Conservation (phyloP, 1,140 invertebrate species). For the Holcopasites calliopsidis region DNA sequence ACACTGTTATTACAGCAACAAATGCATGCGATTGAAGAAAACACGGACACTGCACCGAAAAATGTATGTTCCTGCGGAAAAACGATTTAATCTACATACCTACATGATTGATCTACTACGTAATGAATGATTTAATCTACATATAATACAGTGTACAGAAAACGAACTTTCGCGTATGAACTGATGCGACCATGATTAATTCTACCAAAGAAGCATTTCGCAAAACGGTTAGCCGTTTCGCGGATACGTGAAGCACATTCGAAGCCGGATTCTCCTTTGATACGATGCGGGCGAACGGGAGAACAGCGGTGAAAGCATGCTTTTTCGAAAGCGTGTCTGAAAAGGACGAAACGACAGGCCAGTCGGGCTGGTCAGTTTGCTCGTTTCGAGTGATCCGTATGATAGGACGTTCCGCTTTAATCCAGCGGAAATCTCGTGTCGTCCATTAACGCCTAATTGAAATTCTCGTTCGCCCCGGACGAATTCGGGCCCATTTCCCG, state of each 20-base stretch:
- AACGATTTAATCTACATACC: too few relatives aligned
- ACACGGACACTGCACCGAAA: too few relatives aligned
- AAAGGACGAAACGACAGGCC: slow-evolving; percentile 18
- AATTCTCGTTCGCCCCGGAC: slow-evolving; percentile 56
- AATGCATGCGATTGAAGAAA: too few relatives aligned
- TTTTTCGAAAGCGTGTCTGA: slow-evolving; percentile 14
- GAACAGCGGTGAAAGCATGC: neutral
- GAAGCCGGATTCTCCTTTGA: slow-evolving; percentile 3
- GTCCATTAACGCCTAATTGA: slow-evolving; percentile 65
- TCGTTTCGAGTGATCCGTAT: slow-evolving; percentile 33
- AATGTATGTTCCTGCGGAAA: too few relatives aligned
- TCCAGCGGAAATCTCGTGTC: slow-evolving; percentile 57
- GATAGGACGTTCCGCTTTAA: slow-evolving; percentile 55
- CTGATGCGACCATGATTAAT: neutral
- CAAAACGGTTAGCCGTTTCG: neutral
- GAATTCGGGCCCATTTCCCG: slow-evolving; percentile 31
- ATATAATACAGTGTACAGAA: too few relatives aligned
- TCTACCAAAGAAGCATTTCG: neutral
- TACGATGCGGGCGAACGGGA: neutral
- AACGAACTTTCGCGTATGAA: neutral
- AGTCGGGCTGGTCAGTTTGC: neutral
- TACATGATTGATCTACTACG: too few relatives aligned
- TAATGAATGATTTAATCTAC: too few relatives aligned
- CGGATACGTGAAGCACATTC: neutral
- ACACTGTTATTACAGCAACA: too few relatives aligned